phyloP scores from a whole-genome alignment of 30 jellyfish, hydroid and myxozoan genomes.

The Calvadosia cruxmelitensis region DNA sequence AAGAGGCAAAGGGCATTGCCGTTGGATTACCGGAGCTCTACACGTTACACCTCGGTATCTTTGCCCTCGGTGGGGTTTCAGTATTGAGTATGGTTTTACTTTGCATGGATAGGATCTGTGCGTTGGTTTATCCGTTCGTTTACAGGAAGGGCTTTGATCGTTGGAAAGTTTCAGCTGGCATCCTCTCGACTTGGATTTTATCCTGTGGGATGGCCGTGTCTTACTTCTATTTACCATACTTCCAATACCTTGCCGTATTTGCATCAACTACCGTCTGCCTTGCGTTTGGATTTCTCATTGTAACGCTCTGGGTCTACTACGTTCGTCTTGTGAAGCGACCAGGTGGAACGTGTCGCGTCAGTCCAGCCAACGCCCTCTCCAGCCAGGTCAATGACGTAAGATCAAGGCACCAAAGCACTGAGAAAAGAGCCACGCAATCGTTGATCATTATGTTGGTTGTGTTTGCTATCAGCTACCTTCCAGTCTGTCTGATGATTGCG shows the following conservation, averaged over 20 bases:
- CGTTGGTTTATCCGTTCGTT: slow-evolving; percentile 42
- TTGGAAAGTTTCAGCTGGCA: slow-evolving; percentile 12
- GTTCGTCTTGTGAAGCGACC: slow-evolving; percentile 23
- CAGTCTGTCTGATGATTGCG: slow-evolving; percentile 37
- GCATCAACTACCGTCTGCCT: slow-evolving; percentile 35
- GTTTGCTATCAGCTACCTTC: slow-evolving; percentile 33
- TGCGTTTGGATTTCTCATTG: slow-evolving; percentile 16
- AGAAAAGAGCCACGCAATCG: slow-evolving; percentile 34
- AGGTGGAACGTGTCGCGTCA: background rate
- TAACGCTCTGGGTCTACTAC: slow-evolving; percentile 23
- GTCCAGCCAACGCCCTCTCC: slow-evolving; percentile 11
- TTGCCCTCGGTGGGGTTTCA: slow-evolving; percentile 68
- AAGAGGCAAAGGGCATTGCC: slow-evolving; percentile 45
- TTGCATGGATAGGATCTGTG: slow-evolving; percentile 67
- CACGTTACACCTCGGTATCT: slow-evolving; percentile 53
- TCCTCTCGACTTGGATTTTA: slow-evolving; percentile 26
- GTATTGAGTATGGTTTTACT: slow-evolving; percentile 56
- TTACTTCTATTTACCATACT: slow-evolving; percentile 27
- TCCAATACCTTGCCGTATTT: slow-evolving; percentile 23
- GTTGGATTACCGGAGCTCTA: slow-evolving; percentile 30
- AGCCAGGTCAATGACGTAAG: background rate
- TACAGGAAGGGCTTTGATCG: slow-evolving; percentile 41
- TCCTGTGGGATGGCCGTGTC: slow-evolving; percentile 19
- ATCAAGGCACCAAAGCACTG: slow-evolving; percentile 15
- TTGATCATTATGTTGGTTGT: slow-evolving; percentile 29